Evolutionary conservation across 2,888 invertebrate species (phyloP).

Genomic region (Odontocerum albicorne): DNA sequence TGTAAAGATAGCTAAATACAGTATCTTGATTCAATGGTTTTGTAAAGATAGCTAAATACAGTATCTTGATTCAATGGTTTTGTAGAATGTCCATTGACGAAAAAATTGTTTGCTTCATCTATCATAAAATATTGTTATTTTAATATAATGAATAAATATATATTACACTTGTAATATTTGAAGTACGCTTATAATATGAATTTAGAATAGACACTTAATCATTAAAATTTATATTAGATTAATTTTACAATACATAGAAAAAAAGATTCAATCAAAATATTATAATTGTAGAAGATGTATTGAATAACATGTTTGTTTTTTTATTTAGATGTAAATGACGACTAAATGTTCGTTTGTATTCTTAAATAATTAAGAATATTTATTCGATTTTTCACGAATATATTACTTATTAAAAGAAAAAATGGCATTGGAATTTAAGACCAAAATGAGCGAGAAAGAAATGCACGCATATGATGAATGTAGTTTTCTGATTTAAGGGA

Average conservation of each 20-base stretch:
- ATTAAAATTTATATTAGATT: constrained; percentile 13
- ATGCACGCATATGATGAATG: no score
- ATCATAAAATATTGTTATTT: constrained; percentile 13
- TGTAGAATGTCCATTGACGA: neutral
- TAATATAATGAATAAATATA: constrained; percentile 6
- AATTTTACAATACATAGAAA: constrained; percentile 17
- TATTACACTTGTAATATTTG: constrained; percentile 26
- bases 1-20: no score
- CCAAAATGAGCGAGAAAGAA: no score
- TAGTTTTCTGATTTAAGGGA: no score
- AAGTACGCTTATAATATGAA: constrained; percentile 36
- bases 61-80: neutral
- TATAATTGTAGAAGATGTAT: constrained; percentile 11
- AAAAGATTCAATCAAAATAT: constrained; percentile 18
- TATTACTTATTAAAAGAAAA: no score
- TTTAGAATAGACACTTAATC: constrained; percentile 22
- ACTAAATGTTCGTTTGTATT: constrained; percentile 1
- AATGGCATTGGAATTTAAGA: no score
- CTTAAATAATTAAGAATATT: neutral
- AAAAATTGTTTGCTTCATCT: neutral
- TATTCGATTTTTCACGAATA: no score
- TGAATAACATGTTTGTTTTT: constrained; percentile 5
- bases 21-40: no score
- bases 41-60: neutral
- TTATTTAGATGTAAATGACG: constrained; percentile 15